These are phyloP conservation scores for Halictus quadricinctus DNA, from an alignment of 2,888 invertebrate genomes.

Conservation along the genomic window DNA sequence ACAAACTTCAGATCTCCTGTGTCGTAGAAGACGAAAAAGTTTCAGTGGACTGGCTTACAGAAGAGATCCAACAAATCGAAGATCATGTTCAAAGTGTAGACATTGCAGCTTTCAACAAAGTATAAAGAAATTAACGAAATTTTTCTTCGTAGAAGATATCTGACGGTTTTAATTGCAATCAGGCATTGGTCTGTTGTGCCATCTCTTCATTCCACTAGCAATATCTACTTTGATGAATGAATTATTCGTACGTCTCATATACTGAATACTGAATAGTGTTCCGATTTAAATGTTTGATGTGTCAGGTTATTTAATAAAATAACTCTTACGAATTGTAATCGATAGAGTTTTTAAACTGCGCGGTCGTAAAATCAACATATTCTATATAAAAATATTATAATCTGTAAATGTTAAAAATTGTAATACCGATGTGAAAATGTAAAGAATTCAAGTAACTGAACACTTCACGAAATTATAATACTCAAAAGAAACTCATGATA, in stretches of 20 bases:
- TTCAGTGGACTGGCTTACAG: conserved; percentile 93
- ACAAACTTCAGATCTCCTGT: conserved; percentile 95
- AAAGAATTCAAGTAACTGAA: conserved; percentile 11
- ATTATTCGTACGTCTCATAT: conserved; percentile 32
- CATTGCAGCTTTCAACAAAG: conserved; percentile 97
- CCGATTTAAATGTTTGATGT: conserved; percentile 33
- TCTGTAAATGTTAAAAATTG: conserved; percentile 36
- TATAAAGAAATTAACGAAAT: conserved; percentile 84
- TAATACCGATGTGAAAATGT: conserved; percentile 17
- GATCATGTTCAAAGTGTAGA: conserved; percentile 96
- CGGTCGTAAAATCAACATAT: conserved; percentile 24
- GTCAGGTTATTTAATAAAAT: conserved; percentile 34
- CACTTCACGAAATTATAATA: conserved; percentile 6
- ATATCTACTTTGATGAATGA: conserved; percentile 55
- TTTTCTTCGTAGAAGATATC: conserved; percentile 50
- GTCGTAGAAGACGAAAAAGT: conserved; percentile 99
- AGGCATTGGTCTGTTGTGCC: conserved; percentile 68
- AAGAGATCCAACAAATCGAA: conserved; percentile 92
- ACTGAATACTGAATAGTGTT: conserved; percentile 20
- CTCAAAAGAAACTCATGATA: conserved; percentile 36
- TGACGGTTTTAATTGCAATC: conserved; percentile 52
- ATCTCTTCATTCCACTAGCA: conserved; percentile 76
- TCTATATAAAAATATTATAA: conserved; percentile 27
- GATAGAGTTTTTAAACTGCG: conserved; percentile 34
- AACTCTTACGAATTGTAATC: conserved; percentile 32